These are phyloP conservation scores for Tachysurus vachellii DNA, from an alignment of 2,113 vertebrate genomes.

Conservation along the genomic window DNA sequence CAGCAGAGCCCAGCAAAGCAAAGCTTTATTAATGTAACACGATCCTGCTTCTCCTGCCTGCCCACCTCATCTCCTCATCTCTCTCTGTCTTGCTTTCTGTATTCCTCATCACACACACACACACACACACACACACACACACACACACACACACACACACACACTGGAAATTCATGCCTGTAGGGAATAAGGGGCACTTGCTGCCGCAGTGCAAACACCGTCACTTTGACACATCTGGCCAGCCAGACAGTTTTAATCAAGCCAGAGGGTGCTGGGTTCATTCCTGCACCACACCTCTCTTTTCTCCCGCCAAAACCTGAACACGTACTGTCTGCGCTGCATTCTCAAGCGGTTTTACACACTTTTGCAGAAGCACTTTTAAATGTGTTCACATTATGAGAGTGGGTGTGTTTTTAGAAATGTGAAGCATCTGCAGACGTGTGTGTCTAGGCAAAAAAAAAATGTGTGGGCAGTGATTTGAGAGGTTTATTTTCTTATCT, in stretches of 20 bases:
- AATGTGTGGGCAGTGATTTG: background rate
- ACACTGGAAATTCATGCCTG: constrained; percentile 22
- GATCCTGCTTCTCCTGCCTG: constrained; percentile 49
- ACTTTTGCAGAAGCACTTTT: background rate
- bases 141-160: constrained; percentile 26
- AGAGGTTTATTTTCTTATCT: constrained; percentile 21
- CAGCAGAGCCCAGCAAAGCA: constrained; percentile 47
- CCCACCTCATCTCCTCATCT: constrained; percentile 19
- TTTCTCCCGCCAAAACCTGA: constrained; percentile 38
- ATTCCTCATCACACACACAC: constrained; percentile 9
- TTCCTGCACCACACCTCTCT: constrained; percentile 26
- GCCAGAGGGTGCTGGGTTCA: constrained; percentile 49
- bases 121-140: background rate
- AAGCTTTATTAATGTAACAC: constrained; percentile 69
- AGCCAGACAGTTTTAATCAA: constrained; percentile 51
- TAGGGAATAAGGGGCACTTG: constrained; percentile 10
- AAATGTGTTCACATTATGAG: background rate
- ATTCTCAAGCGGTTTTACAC: constrained; percentile 10
- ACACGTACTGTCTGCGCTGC: background rate
- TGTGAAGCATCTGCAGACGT: background rate
- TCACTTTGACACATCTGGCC: constrained; percentile 43
- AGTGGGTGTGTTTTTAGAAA: background rate
- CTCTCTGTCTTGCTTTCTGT: background rate
- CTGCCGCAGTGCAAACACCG: constrained; percentile 37
- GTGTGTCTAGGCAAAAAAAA: background rate